These are phyloP conservation scores for Corythaeola cristata DNA, from an alignment of 2,113 vertebrate genomes.

Conservation along the genomic window DNA sequence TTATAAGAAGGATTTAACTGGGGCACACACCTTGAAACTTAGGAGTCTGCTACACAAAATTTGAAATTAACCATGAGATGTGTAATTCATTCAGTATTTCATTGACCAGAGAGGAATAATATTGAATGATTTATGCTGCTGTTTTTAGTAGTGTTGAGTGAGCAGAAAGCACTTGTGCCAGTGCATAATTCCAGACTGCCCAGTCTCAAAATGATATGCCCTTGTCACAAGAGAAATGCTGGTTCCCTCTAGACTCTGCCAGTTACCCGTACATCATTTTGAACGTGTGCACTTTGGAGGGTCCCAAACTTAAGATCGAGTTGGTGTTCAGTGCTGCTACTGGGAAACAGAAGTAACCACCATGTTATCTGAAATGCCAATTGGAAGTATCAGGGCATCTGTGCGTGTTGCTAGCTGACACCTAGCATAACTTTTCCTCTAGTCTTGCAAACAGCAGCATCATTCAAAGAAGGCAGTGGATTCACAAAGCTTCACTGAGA, in stretches of 20 bases:
- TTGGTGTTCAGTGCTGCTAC: not conserved
- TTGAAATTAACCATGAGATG: not conserved
- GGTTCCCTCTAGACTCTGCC: not conserved
- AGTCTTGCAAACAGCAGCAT: not conserved
- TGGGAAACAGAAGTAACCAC: not conserved
- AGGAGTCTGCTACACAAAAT: not conserved
- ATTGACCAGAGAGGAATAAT: not conserved
- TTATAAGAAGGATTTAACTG: not conserved
- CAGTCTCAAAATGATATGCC: not conserved
- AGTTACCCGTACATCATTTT: not conserved
- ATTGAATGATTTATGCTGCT: not conserved
- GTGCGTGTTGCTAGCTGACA: not conserved
- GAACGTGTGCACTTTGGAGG: not conserved
- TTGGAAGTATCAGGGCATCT: not conserved
- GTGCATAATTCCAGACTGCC: not conserved
- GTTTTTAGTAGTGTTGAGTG: not conserved
- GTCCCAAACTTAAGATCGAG: accelerated
- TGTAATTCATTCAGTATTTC: slow-evolving; percentile 10
- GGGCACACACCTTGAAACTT: not conserved
- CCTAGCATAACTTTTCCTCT: not conserved
- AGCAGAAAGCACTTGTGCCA: not conserved
- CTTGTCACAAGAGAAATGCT: not conserved
- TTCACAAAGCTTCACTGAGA: not conserved
- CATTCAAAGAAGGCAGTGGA: not conserved
- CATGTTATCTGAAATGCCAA: not conserved